Conservation (phyloP, 1,140 invertebrate species). For the Protaetia brevitarsis region DNA sequence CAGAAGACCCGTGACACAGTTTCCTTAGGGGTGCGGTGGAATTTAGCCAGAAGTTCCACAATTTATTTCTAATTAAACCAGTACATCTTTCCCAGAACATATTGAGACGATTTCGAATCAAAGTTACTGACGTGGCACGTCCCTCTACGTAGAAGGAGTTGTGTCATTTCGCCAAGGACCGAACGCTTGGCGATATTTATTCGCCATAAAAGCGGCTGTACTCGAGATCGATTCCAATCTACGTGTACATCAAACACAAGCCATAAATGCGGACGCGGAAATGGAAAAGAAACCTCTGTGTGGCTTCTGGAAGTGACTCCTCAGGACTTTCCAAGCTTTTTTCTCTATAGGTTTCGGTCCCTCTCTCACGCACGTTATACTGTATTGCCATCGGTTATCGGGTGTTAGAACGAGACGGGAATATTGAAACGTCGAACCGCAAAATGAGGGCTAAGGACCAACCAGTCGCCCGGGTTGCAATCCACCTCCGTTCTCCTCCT, state of each 20-base stretch:
- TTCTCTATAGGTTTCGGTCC: neutral
- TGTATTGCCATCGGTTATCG: neutral
- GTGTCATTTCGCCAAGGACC: no score
- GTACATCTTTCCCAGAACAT: no score
- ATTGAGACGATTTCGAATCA: no score
- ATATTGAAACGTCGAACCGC: neutral
- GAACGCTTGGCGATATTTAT: no score
- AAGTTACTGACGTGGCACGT: no score
- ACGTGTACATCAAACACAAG: conserved; percentile 29
- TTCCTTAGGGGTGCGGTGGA: no score
- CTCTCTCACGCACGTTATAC: neutral
- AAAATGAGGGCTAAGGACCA: neutral
- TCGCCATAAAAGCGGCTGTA: no score
- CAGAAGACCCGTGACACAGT: no score
- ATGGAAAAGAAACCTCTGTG: conserved; percentile 30
- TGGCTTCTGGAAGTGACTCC: conserved; percentile 29
- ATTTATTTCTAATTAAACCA: no score
- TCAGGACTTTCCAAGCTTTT: conserved; percentile 15
- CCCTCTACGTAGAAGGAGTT: no score
- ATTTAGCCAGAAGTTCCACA: no score
- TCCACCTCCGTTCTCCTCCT: conserved; percentile 11
- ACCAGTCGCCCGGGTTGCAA: neutral
- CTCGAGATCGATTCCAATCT: conserved; percentile 26
- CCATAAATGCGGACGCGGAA: conserved; percentile 33
- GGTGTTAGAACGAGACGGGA: neutral